Percentiles rank a stretch among this genome's conserved stretches.
Conservation (phyloP, 2,888 invertebrate species). For the Horisme vitalbata region DNA sequence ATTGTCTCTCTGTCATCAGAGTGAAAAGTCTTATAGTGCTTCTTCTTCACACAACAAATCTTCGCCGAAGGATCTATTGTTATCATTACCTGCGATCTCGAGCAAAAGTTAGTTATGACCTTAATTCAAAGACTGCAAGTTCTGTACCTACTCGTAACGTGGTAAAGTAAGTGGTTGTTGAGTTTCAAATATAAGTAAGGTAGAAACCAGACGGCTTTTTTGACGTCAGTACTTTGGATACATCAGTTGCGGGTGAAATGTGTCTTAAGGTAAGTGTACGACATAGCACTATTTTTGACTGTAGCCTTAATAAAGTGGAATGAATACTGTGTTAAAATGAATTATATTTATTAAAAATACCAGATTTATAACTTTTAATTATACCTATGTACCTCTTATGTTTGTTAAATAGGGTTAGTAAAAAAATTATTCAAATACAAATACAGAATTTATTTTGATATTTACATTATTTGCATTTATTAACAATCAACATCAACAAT, state of each 20-base stretch:
- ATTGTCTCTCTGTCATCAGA: too few species aligned
- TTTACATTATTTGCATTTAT: slow-evolving; percentile 90
- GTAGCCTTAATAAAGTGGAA: slow-evolving; percentile 17
- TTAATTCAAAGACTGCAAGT: too few species aligned
- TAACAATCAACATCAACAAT: slow-evolving; percentile 92
- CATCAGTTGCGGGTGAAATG: neutral
- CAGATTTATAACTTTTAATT: neutral
- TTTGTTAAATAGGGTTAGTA: slow-evolving; percentile 30
- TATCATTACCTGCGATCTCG: too few species aligned
- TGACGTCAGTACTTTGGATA: too few species aligned
- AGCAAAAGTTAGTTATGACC: too few species aligned
- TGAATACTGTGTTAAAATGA: slow-evolving; percentile 23
- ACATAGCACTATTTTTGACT: slow-evolving; percentile 20
- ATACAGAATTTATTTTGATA: slow-evolving; percentile 87
- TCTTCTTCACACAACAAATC: too few species aligned
- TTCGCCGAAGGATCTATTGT: too few species aligned
- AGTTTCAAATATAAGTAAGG: too few species aligned
- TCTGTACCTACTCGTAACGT: too few species aligned
- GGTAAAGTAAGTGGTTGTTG: too few species aligned
- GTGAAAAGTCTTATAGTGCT: too few species aligned
- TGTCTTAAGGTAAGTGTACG: neutral
- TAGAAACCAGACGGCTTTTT: too few species aligned
- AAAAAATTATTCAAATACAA: slow-evolving; percentile 85
- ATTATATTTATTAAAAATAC: slow-evolving; percentile 19
- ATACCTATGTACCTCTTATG: neutral